Percentiles rank a stretch among this genome's conserved stretches.
Conservation (phyloP, 2,113 vertebrate species). For the Hippolais icterina region DNA sequence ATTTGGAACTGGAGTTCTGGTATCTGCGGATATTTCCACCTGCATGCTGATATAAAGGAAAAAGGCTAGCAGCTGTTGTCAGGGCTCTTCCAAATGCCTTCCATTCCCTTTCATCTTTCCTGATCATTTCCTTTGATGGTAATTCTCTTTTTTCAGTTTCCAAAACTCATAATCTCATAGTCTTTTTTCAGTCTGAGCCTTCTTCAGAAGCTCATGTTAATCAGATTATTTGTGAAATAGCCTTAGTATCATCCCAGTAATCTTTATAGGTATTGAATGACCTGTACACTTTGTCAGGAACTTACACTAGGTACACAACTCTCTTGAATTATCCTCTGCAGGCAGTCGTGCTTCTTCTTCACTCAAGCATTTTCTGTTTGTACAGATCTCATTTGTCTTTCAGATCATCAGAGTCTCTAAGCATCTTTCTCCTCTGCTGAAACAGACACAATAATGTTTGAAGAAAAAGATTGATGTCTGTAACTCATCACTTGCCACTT, state of each 20-base stretch:
- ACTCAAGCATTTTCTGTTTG: background rate
- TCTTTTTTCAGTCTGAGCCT: constrained; percentile 43
- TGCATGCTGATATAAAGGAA: background rate
- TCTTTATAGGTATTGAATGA: constrained; percentile 15
- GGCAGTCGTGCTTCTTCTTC: background rate
- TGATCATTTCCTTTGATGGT: constrained; percentile 61
- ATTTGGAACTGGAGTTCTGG: background rate
- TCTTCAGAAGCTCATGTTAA: constrained; percentile 46
- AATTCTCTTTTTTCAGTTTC: constrained; percentile 65
- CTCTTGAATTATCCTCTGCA: background rate
- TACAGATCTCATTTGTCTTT: constrained; percentile 39
- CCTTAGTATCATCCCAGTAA: constrained; percentile 14
- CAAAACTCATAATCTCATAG: constrained; percentile 56
- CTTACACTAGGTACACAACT: background rate
- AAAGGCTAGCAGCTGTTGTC: constrained; percentile 7
- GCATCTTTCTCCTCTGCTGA: background rate
- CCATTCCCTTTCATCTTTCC: constrained; percentile 50
- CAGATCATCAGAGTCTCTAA: background rate
- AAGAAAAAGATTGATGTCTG: constrained; percentile 30
- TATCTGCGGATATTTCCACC: background rate
- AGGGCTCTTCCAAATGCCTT: constrained; percentile 5
- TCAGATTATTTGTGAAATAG: constrained; percentile 53
- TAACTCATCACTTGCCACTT: constrained; percentile 21
- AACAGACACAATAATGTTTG: constrained; percentile 15
- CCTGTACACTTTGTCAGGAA: constrained; percentile 1